Conservation (phyloP, 2,113 vertebrate genomes). For the Chloropsis hardwickii region DNA sequence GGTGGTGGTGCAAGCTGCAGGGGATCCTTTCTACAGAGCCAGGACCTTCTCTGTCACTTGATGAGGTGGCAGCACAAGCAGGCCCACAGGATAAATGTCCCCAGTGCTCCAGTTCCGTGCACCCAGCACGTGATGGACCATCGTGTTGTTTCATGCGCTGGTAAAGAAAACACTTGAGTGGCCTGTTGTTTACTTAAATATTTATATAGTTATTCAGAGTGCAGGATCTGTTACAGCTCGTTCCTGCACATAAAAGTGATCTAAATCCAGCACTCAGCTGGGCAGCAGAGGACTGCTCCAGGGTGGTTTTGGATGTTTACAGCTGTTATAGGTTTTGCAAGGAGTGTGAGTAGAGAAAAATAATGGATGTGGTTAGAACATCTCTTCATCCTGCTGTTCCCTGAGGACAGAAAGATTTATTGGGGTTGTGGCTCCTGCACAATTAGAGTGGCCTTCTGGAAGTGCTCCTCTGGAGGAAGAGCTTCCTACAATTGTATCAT, state of each 20-base stretch:
- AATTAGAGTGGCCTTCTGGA: constrained; percentile 5
- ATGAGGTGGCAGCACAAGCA: neutral
- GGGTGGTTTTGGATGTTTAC: neutral
- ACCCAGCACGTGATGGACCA: neutral
- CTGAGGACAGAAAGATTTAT: constrained; percentile 18
- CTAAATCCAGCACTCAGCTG: neutral
- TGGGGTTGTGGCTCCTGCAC: neutral
- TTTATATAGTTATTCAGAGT: neutral
- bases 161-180: neutral
- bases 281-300: neutral
- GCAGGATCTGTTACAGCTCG: neutral
- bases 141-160: neutral
- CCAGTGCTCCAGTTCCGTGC: neutral
- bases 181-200: constrained; percentile 22
- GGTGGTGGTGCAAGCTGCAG: neutral
- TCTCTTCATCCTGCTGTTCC: constrained; percentile 7
- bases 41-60: neutral
- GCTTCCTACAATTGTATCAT: neutral
- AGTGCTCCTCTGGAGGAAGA: constrained; percentile 2
- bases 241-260: neutral
- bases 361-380: constrained; percentile 25
- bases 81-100: neutral
- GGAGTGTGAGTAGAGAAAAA: neutral
- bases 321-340: neutral
- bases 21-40: neutral